phyloP scores from a whole-genome alignment of 2,888 invertebrate species.

The Idaea dimidiata region DNA sequence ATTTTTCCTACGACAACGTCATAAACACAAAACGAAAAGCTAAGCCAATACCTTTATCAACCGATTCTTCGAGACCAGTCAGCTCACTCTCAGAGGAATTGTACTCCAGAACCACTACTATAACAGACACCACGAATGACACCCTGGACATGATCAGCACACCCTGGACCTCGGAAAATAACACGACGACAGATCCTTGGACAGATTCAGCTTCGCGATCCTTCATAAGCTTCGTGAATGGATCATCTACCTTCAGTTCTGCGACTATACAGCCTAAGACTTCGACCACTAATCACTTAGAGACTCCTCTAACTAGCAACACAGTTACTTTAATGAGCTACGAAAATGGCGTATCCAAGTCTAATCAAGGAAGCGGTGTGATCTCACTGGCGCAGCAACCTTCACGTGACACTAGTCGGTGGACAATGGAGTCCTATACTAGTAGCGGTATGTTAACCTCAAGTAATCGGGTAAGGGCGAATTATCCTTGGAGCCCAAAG shows the following conservation, averaged over 20 bases:
- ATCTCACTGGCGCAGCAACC: not conserved
- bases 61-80: not conserved
- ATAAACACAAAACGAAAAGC: not conserved
- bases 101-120: constrained; percentile 9
- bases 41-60: constrained; percentile 1
- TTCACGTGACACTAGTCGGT: constrained; percentile 36
- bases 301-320: constrained; percentile 7
- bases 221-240: constrained; percentile 2
- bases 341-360: not conserved
- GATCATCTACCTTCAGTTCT: constrained; percentile 8
- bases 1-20: not conserved
- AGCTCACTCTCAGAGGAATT: not conserved
- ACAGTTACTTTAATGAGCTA: constrained; percentile 22
- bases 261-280: constrained; percentile 31
- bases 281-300: constrained; percentile 30
- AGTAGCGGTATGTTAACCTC: constrained; percentile 26
- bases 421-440: constrained; percentile 47
- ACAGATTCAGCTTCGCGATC: not conserved
- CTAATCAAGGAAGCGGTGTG: not conserved
- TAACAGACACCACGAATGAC: constrained; percentile 26
- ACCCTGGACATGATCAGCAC: constrained; percentile 53
- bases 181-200: constrained; percentile 39
- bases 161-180: constrained; percentile 39
- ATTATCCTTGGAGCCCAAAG: constrained; percentile 46
- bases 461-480: constrained; percentile 26